These are phyloP conservation scores for Myocastor coypus DNA, from an alignment of 2,113 vertebrate genomes.

Conservation along the genomic window DNA sequence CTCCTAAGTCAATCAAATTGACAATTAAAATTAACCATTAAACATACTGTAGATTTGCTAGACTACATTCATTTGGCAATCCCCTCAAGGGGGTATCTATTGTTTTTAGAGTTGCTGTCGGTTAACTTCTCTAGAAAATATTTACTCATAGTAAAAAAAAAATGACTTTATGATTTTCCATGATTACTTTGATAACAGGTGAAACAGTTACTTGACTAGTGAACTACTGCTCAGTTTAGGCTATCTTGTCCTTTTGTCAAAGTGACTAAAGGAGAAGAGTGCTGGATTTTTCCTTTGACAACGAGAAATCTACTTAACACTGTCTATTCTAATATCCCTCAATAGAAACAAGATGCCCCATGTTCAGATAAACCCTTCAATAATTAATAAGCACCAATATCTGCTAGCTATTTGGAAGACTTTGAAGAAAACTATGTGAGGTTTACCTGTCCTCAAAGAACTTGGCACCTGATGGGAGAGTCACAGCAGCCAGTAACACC, in stretches of 20 bases:
- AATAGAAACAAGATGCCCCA: not conserved
- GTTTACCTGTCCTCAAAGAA: not conserved
- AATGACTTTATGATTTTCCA: not conserved
- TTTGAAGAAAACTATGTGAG: conserved; percentile 26
- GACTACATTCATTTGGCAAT: not conserved
- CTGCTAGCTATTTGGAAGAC: not conserved
- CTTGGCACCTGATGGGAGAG: not conserved
- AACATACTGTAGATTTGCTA: not conserved
- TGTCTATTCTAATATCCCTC: not conserved
- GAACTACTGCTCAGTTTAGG: not conserved
- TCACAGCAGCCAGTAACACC: not conserved
- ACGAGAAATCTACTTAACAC: not conserved
- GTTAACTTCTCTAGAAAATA: conserved; percentile 37
- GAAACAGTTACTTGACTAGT: not conserved
- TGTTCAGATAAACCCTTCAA: not conserved
- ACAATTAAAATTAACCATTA: not conserved
- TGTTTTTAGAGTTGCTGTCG: not conserved
- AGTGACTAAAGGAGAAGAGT: not conserved
- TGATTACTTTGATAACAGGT: not conserved
- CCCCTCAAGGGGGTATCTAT: not conserved
- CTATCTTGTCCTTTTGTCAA: not conserved
- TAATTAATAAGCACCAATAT: not conserved
- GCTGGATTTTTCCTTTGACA: not conserved
- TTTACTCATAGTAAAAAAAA: not conserved
- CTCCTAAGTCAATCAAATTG: not conserved